A percentile compares a stretch with the other conserved stretches of the same genome.
phyloP scores from a whole-genome alignment of 2,797 vertebrate genomes.

The Hapalemur alaotrensis region DNA sequence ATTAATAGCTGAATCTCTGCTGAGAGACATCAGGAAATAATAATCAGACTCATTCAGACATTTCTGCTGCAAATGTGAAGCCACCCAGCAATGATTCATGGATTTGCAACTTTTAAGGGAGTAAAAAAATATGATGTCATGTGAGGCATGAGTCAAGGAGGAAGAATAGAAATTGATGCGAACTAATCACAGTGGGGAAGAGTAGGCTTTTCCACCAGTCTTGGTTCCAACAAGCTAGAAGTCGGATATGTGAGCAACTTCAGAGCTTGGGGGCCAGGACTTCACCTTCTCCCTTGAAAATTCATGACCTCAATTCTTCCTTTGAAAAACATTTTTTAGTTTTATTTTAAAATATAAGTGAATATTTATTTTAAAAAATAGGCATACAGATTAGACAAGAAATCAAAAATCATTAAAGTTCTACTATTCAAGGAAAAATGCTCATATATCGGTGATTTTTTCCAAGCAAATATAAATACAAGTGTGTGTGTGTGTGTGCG shows the following conservation, averaged over 20 bases:
- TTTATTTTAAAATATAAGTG: not conserved
- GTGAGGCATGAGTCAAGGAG: not conserved
- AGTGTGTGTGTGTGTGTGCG: not conserved
- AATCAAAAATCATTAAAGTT: not conserved
- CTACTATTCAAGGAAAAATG: not conserved
- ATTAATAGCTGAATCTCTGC: not conserved
- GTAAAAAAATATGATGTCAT: conserved; percentile 36
- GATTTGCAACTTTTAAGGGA: conserved; percentile 4
- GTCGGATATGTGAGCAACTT: not conserved
- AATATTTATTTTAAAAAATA: not conserved
- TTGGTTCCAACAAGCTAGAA: not conserved
- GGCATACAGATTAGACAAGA: not conserved
- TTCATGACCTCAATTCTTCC: not conserved
- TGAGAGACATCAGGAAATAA: conserved; percentile 56
- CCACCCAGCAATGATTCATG: not conserved
- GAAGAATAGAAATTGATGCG: not conserved
- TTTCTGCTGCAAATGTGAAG: conserved; percentile 13
- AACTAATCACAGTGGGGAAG: not conserved
- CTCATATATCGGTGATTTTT: not conserved
- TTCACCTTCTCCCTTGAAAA: not conserved
- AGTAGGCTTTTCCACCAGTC: not conserved
- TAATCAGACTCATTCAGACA: conserved; percentile 25
- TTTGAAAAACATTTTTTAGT: not conserved
- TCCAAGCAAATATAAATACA: not conserved
- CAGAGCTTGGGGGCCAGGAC: not conserved